A percentile compares a stretch with the other conserved stretches of the same genome.
Conservation (phyloP, 2,797 vertebrate species). For the Pseudocheirus occidentalis region DNA sequence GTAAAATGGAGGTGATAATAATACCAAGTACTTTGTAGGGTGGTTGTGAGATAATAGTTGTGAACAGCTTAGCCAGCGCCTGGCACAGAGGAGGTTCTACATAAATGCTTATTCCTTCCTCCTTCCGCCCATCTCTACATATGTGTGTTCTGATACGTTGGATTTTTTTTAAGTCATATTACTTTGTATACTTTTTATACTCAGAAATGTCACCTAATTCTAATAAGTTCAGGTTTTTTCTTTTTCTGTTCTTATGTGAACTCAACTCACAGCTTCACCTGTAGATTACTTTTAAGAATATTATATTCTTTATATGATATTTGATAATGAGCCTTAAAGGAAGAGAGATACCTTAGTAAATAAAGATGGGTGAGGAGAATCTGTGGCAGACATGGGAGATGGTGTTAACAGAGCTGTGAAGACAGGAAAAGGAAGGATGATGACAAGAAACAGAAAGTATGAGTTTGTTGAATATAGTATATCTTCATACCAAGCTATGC, state of each 20-base stretch:
- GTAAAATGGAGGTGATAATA: not conserved
- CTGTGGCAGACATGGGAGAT: not conserved
- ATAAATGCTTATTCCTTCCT: not conserved
- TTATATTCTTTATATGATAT: not conserved
- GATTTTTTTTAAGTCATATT: not conserved
- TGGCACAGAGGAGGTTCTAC: not conserved
- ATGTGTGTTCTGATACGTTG: not conserved
- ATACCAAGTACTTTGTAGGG: too few species aligned
- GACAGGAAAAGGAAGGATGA: not conserved
- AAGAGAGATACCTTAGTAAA: not conserved
- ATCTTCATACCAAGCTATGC: not conserved
- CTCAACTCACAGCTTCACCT: not conserved
- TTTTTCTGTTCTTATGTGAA: not conserved
- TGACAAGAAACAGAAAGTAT: not conserved
- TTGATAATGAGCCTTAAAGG: not conserved
- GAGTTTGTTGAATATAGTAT: not conserved
- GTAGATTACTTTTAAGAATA: conserved; percentile 16
- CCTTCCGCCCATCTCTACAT: not conserved
- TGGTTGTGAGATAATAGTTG: too few species aligned
- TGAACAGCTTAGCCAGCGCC: too few species aligned
- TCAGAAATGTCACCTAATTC: not conserved
- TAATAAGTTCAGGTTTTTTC: conserved; percentile 51
- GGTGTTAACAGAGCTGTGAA: not conserved
- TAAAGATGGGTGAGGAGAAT: not conserved
- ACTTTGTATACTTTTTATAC: not conserved